Percentiles rank a stretch among this genome's conserved stretches.
phyloP scores from a whole-genome alignment of 2,888 invertebrate genomes.

The Synanthedon formicaeformis region DNA sequence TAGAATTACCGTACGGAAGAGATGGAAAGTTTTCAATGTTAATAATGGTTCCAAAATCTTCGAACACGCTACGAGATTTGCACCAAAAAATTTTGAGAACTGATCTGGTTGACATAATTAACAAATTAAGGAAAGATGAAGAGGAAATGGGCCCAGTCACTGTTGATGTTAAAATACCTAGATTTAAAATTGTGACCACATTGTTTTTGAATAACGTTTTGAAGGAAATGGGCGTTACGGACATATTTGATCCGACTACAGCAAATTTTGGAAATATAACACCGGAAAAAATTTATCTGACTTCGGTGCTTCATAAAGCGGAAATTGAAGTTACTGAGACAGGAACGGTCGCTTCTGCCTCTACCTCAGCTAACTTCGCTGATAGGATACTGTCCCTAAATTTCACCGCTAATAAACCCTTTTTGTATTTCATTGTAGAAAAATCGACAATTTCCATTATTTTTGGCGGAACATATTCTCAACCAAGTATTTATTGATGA shows the following conservation, averaged over 20 bases:
- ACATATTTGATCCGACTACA: conserved; percentile 70
- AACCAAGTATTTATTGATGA: conserved; percentile 44
- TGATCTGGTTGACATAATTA: conserved; percentile 62
- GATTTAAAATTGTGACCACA: conserved; percentile 73
- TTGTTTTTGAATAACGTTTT: conserved; percentile 70
- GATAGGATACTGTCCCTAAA: conserved; percentile 72
- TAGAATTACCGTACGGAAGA: conserved; percentile 78
- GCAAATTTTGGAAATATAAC: conserved; percentile 72
- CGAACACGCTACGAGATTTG: conserved; percentile 56
- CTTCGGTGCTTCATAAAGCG: conserved; percentile 78
- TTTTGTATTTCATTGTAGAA: conserved; percentile 77
- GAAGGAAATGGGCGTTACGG: conserved; percentile 74
- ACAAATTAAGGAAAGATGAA: conserved; percentile 53
- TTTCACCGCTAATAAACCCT: conserved; percentile 75
- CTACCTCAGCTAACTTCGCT: conserved; percentile 57
- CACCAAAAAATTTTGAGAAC: conserved; percentile 59
- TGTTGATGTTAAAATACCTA: conserved; percentile 74
- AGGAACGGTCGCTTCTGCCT: conserved; percentile 78
- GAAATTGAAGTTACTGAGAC: conserved; percentile 81
- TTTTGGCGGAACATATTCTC: conserved; percentile 73
- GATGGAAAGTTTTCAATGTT: conserved; percentile 73
- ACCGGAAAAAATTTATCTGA: conserved; percentile 67
- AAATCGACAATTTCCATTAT: conserved; percentile 72
- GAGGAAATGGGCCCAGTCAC: conserved; percentile 68
- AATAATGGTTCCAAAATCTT: conserved; percentile 72